A percentile compares a stretch with the other conserved stretches of the same genome.
Conservation (phyloP, 2,113 vertebrate genomes). For the Varanus salvator region DNA sequence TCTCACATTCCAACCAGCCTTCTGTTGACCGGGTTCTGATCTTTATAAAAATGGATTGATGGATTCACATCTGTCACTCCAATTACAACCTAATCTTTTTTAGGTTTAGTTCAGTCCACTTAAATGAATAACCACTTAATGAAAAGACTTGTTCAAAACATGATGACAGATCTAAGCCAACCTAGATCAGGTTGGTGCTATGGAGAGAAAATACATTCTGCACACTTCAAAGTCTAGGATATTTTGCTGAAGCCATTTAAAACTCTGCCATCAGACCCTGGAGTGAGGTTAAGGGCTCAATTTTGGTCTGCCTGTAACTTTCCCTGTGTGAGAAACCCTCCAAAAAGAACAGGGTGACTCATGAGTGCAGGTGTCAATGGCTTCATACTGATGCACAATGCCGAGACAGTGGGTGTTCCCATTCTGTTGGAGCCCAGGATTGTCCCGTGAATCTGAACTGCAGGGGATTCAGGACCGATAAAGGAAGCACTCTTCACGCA, state of each 20-base stretch:
- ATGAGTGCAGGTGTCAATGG: too few species aligned
- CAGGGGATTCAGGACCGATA: too few species aligned
- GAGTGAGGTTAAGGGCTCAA: too few species aligned
- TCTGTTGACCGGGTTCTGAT: slow-evolving; percentile 34
- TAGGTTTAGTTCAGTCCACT: slow-evolving; percentile 19
- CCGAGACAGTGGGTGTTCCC: too few species aligned
- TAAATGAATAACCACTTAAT: slow-evolving; percentile 42
- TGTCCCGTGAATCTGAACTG: too few species aligned
- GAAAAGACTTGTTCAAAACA: slow-evolving; percentile 21
- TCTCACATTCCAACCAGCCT: slow-evolving; percentile 21
- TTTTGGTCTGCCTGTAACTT: too few species aligned
- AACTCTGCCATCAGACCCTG: slow-evolving; percentile 1
- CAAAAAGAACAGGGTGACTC: too few species aligned
- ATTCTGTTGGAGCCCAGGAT: too few species aligned
- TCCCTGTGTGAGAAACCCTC: too few species aligned
- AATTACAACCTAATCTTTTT: slow-evolving; percentile 41
- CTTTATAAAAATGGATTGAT: slow-evolving; percentile 57
- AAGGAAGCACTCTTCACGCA: too few species aligned
- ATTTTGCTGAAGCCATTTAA: neutral
- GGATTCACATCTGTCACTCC: slow-evolving; percentile 48
- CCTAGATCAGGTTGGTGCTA: slow-evolving; percentile 26
- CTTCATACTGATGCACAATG: too few species aligned
- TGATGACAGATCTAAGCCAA: neutral
- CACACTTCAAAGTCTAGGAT: slow-evolving; percentile 1
- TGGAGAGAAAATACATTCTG: slow-evolving; percentile 1